Conservation (phyloP, 2,888 invertebrate species). For the Cataglyphis cursor region DNA sequence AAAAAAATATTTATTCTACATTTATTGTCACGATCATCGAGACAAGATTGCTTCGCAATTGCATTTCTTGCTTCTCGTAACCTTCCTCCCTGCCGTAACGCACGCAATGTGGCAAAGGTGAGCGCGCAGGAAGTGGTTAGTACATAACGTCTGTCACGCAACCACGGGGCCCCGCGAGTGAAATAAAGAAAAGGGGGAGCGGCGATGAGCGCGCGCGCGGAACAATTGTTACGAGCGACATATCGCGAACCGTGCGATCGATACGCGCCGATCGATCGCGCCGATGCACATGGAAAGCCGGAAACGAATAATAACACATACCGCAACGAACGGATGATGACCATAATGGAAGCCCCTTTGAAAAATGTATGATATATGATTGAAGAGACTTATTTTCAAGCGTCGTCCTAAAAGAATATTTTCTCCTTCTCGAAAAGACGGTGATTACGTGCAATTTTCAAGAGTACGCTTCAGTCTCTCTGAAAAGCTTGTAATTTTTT, state of each 20-base stretch:
- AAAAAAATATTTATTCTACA: neutral
- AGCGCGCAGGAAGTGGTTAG: constrained; percentile 74
- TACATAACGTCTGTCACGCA: constrained; percentile 71
- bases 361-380: neutral
- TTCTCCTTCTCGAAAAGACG: neutral
- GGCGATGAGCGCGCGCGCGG: constrained; percentile 49
- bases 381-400: neutral
- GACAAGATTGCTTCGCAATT: constrained; percentile 17
- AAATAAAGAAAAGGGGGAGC: constrained; percentile 31
- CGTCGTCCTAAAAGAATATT: neutral
- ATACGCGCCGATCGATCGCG: constrained; percentile 43
- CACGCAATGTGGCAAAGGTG: constrained; percentile 53
- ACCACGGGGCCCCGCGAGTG: constrained; percentile 22
- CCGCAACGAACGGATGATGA: neutral
- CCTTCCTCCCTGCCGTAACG: constrained; percentile 42
- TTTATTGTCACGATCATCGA: neutral
- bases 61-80: constrained; percentile 4
- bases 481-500: neutral
- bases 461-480: neutral
- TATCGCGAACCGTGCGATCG: constrained; percentile 40
- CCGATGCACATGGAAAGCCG: constrained; percentile 45
- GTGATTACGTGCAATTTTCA: neutral
- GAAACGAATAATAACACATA: constrained; percentile 42
- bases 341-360: neutral
- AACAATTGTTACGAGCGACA: constrained; percentile 63